phyloP scores from a whole-genome alignment of 2,113 vertebrate species.

The Anthoscopus minutus region DNA sequence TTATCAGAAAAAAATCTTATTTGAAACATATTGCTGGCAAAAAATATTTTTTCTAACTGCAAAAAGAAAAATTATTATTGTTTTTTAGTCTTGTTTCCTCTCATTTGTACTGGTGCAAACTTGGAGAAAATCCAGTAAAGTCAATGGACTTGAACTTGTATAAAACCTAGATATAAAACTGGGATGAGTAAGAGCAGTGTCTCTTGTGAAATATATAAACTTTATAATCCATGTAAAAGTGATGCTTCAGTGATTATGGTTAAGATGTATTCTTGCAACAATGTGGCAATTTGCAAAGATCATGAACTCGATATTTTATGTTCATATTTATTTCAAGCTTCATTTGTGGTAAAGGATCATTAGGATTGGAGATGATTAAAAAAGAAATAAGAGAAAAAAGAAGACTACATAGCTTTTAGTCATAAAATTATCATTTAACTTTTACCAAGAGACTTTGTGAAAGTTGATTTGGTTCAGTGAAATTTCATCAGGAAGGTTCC shows the following conservation, averaged over 20 bases:
- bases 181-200: neutral
- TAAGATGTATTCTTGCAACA: neutral
- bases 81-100: neutral
- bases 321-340: constrained; percentile 49
- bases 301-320: constrained; percentile 18
- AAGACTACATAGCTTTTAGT: neutral
- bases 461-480: neutral
- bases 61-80: neutral
- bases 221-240: constrained; percentile 22
- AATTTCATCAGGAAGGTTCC: neutral
- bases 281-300: constrained; percentile 22
- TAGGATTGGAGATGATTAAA: constrained; percentile 4
- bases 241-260: neutral
- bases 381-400: neutral
- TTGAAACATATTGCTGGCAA: neutral
- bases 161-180: neutral
- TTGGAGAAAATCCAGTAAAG: neutral
- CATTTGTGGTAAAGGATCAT: constrained; percentile 29
- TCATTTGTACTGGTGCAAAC: neutral
- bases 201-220: constrained; percentile 3
- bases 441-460: neutral
- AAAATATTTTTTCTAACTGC: neutral
- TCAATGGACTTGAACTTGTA: neutral
- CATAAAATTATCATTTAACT: neutral
- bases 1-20: neutral